These are phyloP conservation scores for Pygmarrhopalites habei DNA, from an alignment of 1,140 invertebrate species.

Conservation along the genomic window DNA sequence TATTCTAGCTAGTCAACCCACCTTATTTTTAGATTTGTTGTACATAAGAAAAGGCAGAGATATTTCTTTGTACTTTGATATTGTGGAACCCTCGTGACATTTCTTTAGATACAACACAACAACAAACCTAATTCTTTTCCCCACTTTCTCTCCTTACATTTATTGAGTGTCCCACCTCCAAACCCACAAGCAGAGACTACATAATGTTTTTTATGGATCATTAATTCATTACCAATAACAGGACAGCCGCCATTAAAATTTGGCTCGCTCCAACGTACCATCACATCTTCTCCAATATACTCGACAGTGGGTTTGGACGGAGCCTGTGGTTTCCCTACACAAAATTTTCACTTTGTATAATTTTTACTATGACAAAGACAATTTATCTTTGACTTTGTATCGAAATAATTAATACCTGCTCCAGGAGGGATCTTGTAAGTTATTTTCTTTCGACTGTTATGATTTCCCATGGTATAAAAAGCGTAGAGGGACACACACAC, in stretches of 20 bases:
- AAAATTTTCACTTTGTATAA: background rate
- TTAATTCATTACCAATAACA: slow-evolving; percentile 58
- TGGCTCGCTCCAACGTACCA: slow-evolving; percentile 76
- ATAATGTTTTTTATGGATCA: no score
- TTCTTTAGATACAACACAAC: background rate
- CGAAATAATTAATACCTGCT: slow-evolving; percentile 10
- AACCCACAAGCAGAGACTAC: no score
- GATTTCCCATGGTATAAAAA: no score
- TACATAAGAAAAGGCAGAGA: no score
- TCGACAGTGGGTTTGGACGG: slow-evolving; percentile 45
- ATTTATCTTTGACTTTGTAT: background rate
- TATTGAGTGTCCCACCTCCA: no score
- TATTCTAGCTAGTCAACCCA: no score
- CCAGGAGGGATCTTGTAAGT: slow-evolving; percentile 11
- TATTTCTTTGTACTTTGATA: background rate
- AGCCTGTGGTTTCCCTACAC: background rate
- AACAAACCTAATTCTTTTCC: background rate
- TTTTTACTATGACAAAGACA: background rate
- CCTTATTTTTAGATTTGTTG: no score
- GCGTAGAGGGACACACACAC: no score
- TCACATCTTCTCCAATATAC: slow-evolving; percentile 64
- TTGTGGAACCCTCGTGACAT: background rate
- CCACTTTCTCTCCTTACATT: no score
- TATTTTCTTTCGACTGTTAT: slow-evolving; percentile 1
- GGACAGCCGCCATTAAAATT: slow-evolving; percentile 78